These are phyloP conservation scores for Oxyura jamaicensis DNA, from an alignment of 2,113 vertebrate genomes.

Conservation along the genomic window DNA sequence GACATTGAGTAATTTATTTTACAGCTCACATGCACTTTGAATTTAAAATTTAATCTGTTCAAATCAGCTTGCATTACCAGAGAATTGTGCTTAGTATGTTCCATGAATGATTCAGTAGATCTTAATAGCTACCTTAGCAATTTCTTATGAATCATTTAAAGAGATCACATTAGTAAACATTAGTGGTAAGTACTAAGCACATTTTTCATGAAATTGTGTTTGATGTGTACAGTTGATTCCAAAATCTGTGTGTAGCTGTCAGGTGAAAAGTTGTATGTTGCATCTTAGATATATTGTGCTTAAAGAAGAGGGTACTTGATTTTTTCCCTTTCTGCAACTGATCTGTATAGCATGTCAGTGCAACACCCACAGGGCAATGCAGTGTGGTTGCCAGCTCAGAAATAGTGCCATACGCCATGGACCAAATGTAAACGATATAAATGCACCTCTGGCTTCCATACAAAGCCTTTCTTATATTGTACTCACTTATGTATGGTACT, in stretches of 20 bases:
- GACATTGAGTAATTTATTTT: slow-evolving; percentile 67
- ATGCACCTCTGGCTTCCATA: background rate
- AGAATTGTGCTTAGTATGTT: slow-evolving; percentile 54
- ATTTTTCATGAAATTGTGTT: slow-evolving; percentile 23
- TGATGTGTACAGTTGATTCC: background rate
- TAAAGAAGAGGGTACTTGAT: background rate
- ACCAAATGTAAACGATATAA: background rate
- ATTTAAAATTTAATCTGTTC: slow-evolving; percentile 75
- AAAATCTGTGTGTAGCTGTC: background rate
- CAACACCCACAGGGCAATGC: background rate
- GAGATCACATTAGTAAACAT: slow-evolving; percentile 54
- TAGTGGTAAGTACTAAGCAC: background rate
- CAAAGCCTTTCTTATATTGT: background rate
- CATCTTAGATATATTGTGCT: background rate
- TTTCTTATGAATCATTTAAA: slow-evolving; percentile 75
- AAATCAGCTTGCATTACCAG: slow-evolving; percentile 66
- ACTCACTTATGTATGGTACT: background rate
- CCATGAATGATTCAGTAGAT: slow-evolving; percentile 74
- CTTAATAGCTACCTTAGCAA: slow-evolving; percentile 69
- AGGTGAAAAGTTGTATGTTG: background rate
- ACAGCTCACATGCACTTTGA: slow-evolving; percentile 50
- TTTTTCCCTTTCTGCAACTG: background rate
- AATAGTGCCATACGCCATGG: no score
- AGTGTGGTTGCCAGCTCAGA: background rate
- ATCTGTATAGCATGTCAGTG: background rate